These are phyloP conservation scores for Lasaia peninsularis DNA, from an alignment of 1,140 invertebrate genomes.

Conservation along the genomic window DNA sequence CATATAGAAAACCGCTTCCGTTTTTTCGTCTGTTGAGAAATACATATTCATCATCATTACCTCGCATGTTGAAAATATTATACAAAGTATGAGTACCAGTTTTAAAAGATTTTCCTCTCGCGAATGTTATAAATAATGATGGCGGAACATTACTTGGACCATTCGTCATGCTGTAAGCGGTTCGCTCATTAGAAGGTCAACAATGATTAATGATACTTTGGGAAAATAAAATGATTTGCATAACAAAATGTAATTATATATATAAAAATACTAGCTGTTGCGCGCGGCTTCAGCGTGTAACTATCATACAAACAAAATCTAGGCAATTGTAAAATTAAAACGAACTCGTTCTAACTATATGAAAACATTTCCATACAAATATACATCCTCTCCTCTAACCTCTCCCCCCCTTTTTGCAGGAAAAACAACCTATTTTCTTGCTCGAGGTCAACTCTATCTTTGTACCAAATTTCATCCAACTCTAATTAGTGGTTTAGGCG, in stretches of 20 bases:
- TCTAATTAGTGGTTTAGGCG: too few relatives aligned
- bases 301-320: not conserved
- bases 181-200: slow-evolving; percentile 47
- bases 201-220: not conserved
- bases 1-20: too few relatives aligned
- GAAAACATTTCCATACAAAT: too few relatives aligned
- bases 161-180: slow-evolving; percentile 55
- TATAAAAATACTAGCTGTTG: not conserved
- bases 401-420: too few relatives aligned
- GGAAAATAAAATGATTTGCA: slow-evolving; percentile 14
- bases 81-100: not conserved
- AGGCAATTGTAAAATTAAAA: too few relatives aligned
- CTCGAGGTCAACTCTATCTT: too few relatives aligned
- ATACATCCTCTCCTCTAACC: too few relatives aligned
- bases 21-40: not conserved
- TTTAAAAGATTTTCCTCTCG: slow-evolving; percentile 1
- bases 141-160: slow-evolving; percentile 26
- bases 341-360: too few relatives aligned
- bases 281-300: not conserved
- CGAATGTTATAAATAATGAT: slow-evolving; percentile 55
- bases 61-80: not conserved
- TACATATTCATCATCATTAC: not conserved
- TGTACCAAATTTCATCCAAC: too few relatives aligned
- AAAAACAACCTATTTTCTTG: too few relatives aligned
- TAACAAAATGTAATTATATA: not conserved